Evolutionary conservation across 2,113 vertebrate genomes (phyloP), one percentile per base, ranked within the genome.

Genomic region (Numida meleagris): DNA sequence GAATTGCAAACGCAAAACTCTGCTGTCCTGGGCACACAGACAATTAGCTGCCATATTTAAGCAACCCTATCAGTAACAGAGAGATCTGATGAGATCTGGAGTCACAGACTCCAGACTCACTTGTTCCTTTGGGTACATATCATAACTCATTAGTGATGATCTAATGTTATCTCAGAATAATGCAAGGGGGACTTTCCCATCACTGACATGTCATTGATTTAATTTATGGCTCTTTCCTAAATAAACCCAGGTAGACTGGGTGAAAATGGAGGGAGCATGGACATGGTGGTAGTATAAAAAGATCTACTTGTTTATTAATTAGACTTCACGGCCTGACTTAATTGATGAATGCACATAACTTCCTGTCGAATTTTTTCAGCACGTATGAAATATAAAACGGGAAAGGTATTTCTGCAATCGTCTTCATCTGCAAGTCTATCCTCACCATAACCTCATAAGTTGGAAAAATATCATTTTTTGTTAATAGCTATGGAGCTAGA

Each of bases 311-410:
- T 1, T 11, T 80, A 43, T 75, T 82, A 36, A 75, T 93, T 63
- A 25, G 8, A 31, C 12, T 79, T 31, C 8, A 11, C 0, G 14
- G 12, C 48, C 38, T 48, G 14, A 51, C n/a, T 50, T 0, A 0
- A n/a, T 21, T 78, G 59, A 53, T 55, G 50, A 62, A 82, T 76
- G 89, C 34, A 27, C 6, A 3, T 3, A 29, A 71, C 12, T 25
- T 91, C 23, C 48, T 14, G 18, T 4, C 31, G 40, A 25, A 48
- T 62, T 29, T 43, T 11, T 46, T 87, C 31, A 19, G 13, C 4
- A 24, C 34, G 42, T n/a, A 63, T 9, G 27, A 38, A 65, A 57
- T 0, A 3, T 9, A 46, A 51, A 86, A 34, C 29, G 11, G 40
- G 8, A 71, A 70, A 74, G 40, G 1, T 20, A 71, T 48, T 66